Conservation (phyloP, 1,140 invertebrate genomes). For the Bilobella aurantiaca region DNA sequence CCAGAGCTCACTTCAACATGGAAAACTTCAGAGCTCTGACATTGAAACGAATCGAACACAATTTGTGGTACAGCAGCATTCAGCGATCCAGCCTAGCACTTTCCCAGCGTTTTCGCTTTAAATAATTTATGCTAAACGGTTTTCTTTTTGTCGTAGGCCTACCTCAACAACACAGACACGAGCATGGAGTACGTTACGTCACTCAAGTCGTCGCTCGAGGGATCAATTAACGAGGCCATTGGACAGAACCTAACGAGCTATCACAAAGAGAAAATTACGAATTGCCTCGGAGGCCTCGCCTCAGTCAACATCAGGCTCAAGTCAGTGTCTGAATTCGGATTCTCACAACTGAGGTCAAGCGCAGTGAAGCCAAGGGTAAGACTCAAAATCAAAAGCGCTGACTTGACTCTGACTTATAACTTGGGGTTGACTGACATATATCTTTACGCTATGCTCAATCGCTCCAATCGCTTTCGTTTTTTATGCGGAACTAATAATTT, state of each 20-base stretch:
- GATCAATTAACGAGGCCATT: conserved; percentile 55
- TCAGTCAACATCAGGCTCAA: conserved; percentile 62
- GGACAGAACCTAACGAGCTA: conserved; percentile 48
- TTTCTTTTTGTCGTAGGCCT: conserved; percentile 49
- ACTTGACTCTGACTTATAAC: too few relatives aligned
- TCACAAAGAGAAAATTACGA: conserved; percentile 60
- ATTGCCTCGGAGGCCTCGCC: conserved; percentile 64
- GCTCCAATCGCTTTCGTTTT: too few relatives aligned
- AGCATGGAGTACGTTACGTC: conserved; percentile 82
- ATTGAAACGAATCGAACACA: conserved; percentile 59
- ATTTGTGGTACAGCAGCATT: conserved; percentile 53
- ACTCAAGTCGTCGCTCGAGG: conserved; percentile 58
- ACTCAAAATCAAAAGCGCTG: too few relatives aligned
- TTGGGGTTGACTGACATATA: too few relatives aligned
- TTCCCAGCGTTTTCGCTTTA: neutral
- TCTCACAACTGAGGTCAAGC: conserved; percentile 67
- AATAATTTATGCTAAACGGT: conserved; percentile 4
- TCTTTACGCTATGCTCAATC: too few relatives aligned
- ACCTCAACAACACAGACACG: conserved; percentile 85
- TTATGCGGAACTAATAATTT: too few relatives aligned
- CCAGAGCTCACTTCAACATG: conserved; percentile 68
- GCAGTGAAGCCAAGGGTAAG: conserved; percentile 74
- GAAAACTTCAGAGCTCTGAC: conserved; percentile 66
- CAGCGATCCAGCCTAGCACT: neutral
- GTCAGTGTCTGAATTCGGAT: conserved; percentile 69